Evolutionary conservation across 1,140 invertebrate genomes (phyloP), one percentile per base, ranked within the genome.

Genomic region (Scaptodrosophila lebanonensis): DNA sequence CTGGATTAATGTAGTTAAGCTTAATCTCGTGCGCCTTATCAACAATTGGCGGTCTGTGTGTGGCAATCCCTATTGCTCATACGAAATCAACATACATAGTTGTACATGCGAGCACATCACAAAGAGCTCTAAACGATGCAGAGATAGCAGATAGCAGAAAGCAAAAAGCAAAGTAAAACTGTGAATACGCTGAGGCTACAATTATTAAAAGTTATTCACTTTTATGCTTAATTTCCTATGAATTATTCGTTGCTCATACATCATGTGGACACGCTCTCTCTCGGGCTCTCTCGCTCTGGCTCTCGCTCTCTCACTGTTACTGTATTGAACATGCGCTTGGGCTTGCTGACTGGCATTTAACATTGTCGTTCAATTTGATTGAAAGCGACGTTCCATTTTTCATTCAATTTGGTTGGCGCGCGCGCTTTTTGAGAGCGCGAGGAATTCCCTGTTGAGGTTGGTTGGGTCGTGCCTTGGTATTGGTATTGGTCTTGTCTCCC

Each of bases 191-290:
- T 73, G 73, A 79, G 69, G 66, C 54, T 27, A 56, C 68, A 73
- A 79, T 82, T 73, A 79, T 58, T 25, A 79, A 72, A 77, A 79
- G 64, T 79, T 77, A 72, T 79, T 65, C 73, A 79, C 65, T 79
- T 79, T 79, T 66, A 79, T 82, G 75, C 64, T 79, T 73, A 79
- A 79, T 79, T 79, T 79, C 65, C 68, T 62, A 73, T 79, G 56
- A 68, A 79, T 68, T 65, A 52, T 43, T 60, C 35, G 30, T 15
- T 33, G 32, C 32, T 33, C 32, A 33, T 33, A 33, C 32, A 11
- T n/a, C n/a, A 12, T 20, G 32, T 36, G 32, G 16, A 13, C 38
- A 33, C 40, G 25, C 40, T 13, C 17, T 11, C 30, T 16, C 30
- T n/a, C 35, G 25, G 20, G n/a, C 32, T 17, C 27, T 30, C 36